phyloP scores from a whole-genome alignment of 1,140 invertebrate genomes.

The Plectus sambesii region DNA sequence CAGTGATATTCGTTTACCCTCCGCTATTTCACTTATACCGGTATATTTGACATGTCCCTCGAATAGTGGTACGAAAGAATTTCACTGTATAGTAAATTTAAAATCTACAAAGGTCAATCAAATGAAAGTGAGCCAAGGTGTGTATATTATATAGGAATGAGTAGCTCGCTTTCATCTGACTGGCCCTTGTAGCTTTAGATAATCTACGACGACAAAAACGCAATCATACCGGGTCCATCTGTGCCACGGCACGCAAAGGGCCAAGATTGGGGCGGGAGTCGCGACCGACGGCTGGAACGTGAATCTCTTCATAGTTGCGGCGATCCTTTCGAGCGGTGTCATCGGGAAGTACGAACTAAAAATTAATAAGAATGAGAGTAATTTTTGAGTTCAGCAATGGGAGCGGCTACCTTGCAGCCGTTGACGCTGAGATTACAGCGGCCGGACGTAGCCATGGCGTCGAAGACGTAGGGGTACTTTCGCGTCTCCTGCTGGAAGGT shows the following conservation, averaged over 20 bases:
- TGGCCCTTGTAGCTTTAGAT: neutral
- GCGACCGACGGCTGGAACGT: conserved; percentile 59
- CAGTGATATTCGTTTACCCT: neutral
- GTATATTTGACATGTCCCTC: too few species aligned
- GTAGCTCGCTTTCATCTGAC: too few species aligned
- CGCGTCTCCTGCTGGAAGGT: conserved; percentile 9
- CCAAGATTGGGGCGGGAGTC: conserved; percentile 1
- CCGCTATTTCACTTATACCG: too few species aligned
- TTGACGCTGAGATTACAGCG: conserved; percentile 20
- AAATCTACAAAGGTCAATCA: too few species aligned
- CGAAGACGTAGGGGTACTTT: conserved; percentile 39
- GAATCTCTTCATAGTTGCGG: conserved; percentile 70
- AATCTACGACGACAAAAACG: conserved; percentile 32
- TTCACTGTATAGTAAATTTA: too few species aligned
- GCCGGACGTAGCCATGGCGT: conserved; percentile 59
- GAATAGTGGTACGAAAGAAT: too few species aligned
- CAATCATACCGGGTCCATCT: neutral
- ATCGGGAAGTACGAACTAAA: conserved; percentile 61
- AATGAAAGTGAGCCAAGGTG: too few species aligned
- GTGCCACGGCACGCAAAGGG: neutral
- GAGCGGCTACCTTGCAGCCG: conserved; percentile 46
- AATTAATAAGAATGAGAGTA: conserved; percentile 2
- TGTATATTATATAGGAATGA: too few species aligned
- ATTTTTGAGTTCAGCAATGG: neutral
- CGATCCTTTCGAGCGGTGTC: conserved; percentile 58